Base-by-base conservation (phyloP, 2,888 invertebrate species). In the Ormyrus nitidulus region DNA sequence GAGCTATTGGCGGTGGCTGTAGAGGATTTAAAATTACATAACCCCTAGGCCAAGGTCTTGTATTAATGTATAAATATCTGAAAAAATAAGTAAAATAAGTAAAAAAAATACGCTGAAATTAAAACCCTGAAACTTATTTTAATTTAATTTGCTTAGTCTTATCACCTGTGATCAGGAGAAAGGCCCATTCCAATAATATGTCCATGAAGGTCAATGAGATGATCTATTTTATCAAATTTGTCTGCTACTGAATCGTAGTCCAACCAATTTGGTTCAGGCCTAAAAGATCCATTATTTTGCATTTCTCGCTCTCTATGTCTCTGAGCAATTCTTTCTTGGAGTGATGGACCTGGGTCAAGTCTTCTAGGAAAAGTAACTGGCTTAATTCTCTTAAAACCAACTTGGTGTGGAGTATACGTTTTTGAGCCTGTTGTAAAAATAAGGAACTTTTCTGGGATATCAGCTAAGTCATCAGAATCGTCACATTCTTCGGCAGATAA, bases 151-250 rank as follows among this genome's bases (percentile, higher is more conserved):
- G 9, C 51, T 53, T 46, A 44, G 59, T 59, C 1, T 9, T 13
- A 66, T 78, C 65, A 89, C 90, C 90, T 90, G 86, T 96, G 95
- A 91, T 96, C 96, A 0, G 96, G 96, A 82, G 96, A 96, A 11
- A 97, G 91, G 2, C 95, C 94, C 95, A 97, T 96, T 84, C 97
- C 97, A 85, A 96, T 96, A 79, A 97, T 96, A 87, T 96, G 96
- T 0, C 96, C 96, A 87, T 96, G 95, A 72, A 97, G 92, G 90
- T 97, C 96, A 81, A 97, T 95, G 7, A 95, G 90, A 89, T 95
- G 94, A 91, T 97, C 96, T 13, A 95, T 93, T 87, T 93, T 93
- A 88, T 96, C 95, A 84, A 94, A 95, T 85, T 93, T 93, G 86
- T 94, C 93, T 7, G 93, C 93, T 5, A 95, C 94, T 3, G 94